Percentiles rank a stretch among this genome's conserved stretches.
Conservation (phyloP, 2,888 invertebrate species). For the Ophion slaviceki region DNA sequence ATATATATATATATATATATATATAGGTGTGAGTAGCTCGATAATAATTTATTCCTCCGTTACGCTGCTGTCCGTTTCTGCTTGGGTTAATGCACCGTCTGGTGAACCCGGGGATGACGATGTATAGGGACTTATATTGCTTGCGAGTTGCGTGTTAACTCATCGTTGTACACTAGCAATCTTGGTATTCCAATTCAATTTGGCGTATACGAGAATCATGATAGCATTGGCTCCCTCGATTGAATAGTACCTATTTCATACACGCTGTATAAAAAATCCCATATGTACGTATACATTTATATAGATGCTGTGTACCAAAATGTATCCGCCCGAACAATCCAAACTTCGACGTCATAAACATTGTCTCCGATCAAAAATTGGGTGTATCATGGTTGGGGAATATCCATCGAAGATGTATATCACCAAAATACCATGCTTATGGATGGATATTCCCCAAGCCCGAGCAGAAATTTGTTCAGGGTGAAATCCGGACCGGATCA, state of each 20-base stretch:
- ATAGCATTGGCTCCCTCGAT: constrained; percentile 9
- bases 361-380: too few relatives aligned
- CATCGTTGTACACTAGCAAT: constrained; percentile 22
- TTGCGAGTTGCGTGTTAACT: constrained; percentile 39
- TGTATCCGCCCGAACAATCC: too few relatives aligned
- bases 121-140: constrained; percentile 19
- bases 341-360: too few relatives aligned
- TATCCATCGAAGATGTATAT: too few relatives aligned
- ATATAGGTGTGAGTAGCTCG: constrained; percentile 47
- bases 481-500: too few relatives aligned
- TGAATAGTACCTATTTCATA: constrained; percentile 8
- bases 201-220: constrained; percentile 14
- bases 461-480: too few relatives aligned
- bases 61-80: constrained; percentile 35
- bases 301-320: too few relatives aligned
- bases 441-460: background rate
- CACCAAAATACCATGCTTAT: too few relatives aligned
- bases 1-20: background rate
- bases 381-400: too few relatives aligned
- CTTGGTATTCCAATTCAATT: constrained; percentile 54
- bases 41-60: constrained; percentile 63
- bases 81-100: constrained; percentile 64
- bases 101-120: constrained; percentile 41
- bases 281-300: too few relatives aligned
- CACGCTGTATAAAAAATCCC: background rate